A percentile compares a stretch with the other conserved stretches of the same genome.
phyloP scores from a whole-genome alignment of 2,113 vertebrate genomes.

The Anarrhichthys ocellatus region DNA sequence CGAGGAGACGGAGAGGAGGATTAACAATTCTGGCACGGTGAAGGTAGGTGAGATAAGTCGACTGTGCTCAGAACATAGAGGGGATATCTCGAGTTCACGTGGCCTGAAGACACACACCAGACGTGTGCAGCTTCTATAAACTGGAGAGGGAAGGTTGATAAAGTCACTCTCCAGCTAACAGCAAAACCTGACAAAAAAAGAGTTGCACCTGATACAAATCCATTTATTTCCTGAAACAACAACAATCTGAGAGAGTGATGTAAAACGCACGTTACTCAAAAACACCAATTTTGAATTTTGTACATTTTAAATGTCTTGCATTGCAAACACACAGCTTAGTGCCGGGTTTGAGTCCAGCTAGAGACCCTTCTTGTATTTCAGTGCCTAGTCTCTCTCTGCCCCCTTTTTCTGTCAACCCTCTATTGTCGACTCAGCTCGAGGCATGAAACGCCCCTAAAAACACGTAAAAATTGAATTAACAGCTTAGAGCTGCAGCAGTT shows the following conservation, averaged over 20 bases:
- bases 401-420: background rate
- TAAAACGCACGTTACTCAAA: too few relatives aligned
- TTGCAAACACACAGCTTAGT: background rate
- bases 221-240: background rate
- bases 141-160: background rate
- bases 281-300: too few relatives aligned
- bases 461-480: background rate
- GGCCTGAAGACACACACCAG: background rate
- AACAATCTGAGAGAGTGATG: too few relatives aligned
- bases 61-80: background rate
- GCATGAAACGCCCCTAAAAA: background rate
- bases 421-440: background rate
- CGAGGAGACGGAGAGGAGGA: conserved; percentile 18
- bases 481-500: background rate
- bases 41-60: conserved; percentile 5
- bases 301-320: background rate
- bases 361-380: background rate
- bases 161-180: background rate
- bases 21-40: background rate
- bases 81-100: background rate
- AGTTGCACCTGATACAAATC: background rate
- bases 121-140: background rate
- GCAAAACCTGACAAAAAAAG: background rate
- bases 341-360: background rate
- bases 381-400: background rate